phyloP scores from a whole-genome alignment of 1,140 invertebrate species.

The Semibalanus balanoides region DNA sequence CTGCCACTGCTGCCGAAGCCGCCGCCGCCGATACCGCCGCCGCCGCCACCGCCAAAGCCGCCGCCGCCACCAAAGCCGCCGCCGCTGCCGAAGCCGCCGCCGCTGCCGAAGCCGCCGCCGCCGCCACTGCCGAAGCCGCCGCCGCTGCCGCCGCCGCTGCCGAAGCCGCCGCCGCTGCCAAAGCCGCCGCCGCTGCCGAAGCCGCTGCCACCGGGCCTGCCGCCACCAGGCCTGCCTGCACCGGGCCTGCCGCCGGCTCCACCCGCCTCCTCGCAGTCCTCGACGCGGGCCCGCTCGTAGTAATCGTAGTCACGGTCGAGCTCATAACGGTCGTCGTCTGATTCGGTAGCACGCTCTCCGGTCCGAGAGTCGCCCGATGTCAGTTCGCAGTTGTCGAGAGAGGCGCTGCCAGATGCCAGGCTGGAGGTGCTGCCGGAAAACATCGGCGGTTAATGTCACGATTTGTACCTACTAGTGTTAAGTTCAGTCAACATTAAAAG shows the following conservation, averaged over 20 bases:
- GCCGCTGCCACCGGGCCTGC: constrained; percentile 12
- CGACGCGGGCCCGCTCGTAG: constrained; percentile 49
- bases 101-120: not conserved
- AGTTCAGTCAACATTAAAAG: no score
- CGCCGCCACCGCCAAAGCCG: not conserved
- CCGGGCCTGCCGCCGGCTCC: not conserved
- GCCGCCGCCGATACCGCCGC: not conserved
- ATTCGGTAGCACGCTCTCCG: no score
- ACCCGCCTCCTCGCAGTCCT: not conserved
- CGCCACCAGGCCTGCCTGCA: not conserved
- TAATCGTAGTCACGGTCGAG: constrained; percentile 67
- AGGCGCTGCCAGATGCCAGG: constrained; percentile 29
- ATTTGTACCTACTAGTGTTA: no score
- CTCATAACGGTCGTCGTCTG: no score
- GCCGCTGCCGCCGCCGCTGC: not conserved
- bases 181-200: not conserved
- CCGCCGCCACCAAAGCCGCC: constrained; percentile 6
- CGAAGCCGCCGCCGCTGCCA: not conserved
- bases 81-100: constrained; percentile 7
- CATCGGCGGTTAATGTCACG: no score
- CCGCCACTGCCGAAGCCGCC: not conserved
- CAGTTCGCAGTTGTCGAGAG: constrained; percentile 72
- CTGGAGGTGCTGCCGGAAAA: no score
- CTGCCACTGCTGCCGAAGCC: no score
- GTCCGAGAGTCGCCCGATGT: constrained; percentile 74